Percentiles rank a stretch among this genome's conserved stretches.
phyloP scores from a whole-genome alignment of 2,797 vertebrate species.

The Mus caroli region DNA sequence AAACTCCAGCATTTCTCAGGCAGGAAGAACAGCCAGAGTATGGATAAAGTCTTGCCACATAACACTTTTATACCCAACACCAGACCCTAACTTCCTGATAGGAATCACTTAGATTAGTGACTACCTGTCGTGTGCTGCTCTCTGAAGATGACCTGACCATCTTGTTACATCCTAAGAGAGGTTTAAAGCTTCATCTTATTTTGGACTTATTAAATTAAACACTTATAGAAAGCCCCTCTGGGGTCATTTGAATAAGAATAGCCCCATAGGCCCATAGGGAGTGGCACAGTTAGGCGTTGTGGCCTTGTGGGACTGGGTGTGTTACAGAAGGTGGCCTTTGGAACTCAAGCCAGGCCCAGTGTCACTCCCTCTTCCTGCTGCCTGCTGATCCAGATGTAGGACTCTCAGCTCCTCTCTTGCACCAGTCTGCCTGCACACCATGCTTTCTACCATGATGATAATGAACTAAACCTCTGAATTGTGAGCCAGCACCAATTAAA shows the following conservation, averaged over 20 bases:
- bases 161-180: background rate
- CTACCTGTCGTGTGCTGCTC: rapidly evolving
- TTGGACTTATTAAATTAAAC: slow-evolving; percentile 43
- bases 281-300: background rate
- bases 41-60: too few relatives aligned
- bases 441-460: background rate
- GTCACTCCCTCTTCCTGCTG: background rate
- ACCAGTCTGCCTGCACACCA: background rate
- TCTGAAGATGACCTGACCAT: background rate
- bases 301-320: background rate
- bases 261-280: background rate
- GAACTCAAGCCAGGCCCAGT: background rate
- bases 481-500: background rate
- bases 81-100: too few relatives aligned
- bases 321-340: background rate
- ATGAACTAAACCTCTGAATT: background rate
- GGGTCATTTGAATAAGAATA: background rate
- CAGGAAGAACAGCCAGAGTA: rapidly evolving
- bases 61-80: background rate
- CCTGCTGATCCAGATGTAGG: background rate
- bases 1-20: too few relatives aligned
- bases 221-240: background rate
- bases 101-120: background rate
- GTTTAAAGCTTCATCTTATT: background rate
- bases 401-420: background rate